A percentile compares a stretch with the other conserved stretches of the same genome.
phyloP scores from a whole-genome alignment of 2,113 vertebrate species.

The Scopus umbretta region DNA sequence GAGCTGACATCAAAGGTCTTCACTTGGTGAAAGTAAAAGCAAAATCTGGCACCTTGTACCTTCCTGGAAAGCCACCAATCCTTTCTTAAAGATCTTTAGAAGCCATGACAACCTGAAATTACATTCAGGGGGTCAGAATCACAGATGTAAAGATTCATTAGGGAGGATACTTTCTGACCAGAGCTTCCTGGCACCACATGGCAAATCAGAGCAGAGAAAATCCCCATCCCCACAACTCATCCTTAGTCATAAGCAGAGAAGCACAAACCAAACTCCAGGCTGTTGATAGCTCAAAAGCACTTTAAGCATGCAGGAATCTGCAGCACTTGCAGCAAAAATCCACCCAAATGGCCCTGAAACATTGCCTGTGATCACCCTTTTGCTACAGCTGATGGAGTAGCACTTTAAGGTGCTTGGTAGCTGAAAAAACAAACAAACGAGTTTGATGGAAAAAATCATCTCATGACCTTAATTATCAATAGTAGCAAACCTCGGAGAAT shows the following conservation, averaged over 20 bases:
- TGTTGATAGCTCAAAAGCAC: not conserved
- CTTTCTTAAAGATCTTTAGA: not conserved
- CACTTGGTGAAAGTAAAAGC: not conserved
- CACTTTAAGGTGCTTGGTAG: not conserved
- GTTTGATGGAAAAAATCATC: not conserved
- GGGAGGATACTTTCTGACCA: not conserved
- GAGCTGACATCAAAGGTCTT: not conserved
- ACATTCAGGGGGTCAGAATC: not conserved
- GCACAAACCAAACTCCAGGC: not conserved
- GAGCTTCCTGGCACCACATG: not conserved
- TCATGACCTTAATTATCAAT: not conserved
- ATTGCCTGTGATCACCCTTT: not conserved
- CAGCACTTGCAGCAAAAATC: not conserved
- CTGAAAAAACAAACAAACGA: not conserved
- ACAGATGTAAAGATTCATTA: not conserved
- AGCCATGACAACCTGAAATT: not conserved
- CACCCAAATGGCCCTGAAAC: not conserved
- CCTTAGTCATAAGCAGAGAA: not conserved
- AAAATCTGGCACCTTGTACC: not conserved
- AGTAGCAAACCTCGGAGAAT: not conserved
- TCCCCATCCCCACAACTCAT: not conserved
- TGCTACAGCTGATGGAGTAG: not conserved
- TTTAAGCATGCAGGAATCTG: not conserved
- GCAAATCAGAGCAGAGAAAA: not conserved
- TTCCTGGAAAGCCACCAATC: not conserved